Evolutionary conservation across 1,140 invertebrate genomes (phyloP), one percentile per base, ranked within the genome.

Genomic region (Ridgeia piscesae): DNA sequence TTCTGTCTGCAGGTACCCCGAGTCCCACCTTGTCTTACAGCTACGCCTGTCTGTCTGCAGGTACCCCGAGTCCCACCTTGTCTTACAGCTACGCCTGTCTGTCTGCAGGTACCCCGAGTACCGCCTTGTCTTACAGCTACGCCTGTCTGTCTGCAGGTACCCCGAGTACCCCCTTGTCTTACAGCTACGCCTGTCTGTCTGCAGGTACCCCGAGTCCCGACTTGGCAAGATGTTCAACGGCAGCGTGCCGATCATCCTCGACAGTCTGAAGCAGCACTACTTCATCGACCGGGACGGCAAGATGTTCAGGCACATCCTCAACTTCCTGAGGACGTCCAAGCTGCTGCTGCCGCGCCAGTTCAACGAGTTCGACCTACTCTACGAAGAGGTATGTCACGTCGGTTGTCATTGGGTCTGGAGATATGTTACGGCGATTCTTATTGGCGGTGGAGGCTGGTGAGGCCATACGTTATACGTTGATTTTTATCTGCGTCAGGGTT

Each of bases 181-280:
- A 89, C 34, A 33, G n/a, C 34, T 89, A 6, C 88, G 17, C 42
- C 42, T 4, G 11, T 42, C 42, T 90, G 58, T 42, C 14, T 97
- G n/a, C n/a, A 99, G 98, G 96, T 99, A 98, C 96, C 98, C 98
- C 0, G 98, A 99, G 91, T 99, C 98, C 4, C 97, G 97, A 94
- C 96, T 99, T 93, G 98, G 98, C 0, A 98, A 98, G 95, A 97
- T 99, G 94, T 99, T 99, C 96, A 99, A 99, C 95, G 99, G 99
- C n/a, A 98, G 97, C 93, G 99, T 99, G 94, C 99, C 99, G 0
- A 99, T 99, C 93, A 98, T 99, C 4, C 96, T 99, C 94, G 99
- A 99, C 95, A 98, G 98, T 6, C 96, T 99, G 94, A 99, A 99
- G 95, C 99, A 99, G 95, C 99, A 99, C 95, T 99, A 99, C 96